phyloP scores from a whole-genome alignment of 2,797 vertebrate species.

The Halcyon smyrnensis region DNA sequence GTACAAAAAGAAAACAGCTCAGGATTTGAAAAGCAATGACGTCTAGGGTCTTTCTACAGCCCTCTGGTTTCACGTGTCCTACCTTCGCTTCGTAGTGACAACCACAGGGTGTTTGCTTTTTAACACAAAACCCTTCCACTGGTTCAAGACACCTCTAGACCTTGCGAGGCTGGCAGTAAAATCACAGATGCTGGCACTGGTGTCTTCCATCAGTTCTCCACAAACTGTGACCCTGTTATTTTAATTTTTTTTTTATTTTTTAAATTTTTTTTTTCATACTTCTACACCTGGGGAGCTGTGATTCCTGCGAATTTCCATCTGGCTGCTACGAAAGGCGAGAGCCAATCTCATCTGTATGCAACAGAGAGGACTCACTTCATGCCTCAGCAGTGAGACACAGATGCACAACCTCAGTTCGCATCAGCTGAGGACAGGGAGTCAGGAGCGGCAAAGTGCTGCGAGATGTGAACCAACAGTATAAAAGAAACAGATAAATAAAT shows the following conservation, averaged over 20 bases:
- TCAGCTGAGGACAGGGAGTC: not conserved
- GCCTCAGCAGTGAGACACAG: not conserved
- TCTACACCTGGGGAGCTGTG: not conserved
- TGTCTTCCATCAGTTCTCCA: not conserved
- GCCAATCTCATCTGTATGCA: not conserved
- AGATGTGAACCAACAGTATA: not conserved
- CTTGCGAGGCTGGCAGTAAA: not conserved
- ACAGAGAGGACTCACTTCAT: not conserved
- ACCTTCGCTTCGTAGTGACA: not conserved
- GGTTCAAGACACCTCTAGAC: not conserved
- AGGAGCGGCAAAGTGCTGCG: not conserved
- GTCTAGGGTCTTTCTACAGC: not conserved
- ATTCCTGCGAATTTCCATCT: not conserved
- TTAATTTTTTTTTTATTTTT: no score
- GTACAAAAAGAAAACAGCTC: not conserved
- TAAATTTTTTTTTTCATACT: not conserved
- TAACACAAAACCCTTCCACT: not conserved
- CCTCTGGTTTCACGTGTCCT: not conserved
- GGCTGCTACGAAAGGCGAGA: fast-evolving
- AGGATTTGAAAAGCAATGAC: not conserved
- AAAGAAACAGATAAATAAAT: not conserved
- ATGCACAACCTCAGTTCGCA: not conserved
- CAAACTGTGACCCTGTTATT: not conserved
- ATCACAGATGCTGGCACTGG: not conserved
- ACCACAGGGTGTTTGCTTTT: not conserved